Conservation (phyloP, 2,797 vertebrate genomes). For the Malurus splendens region DNA sequence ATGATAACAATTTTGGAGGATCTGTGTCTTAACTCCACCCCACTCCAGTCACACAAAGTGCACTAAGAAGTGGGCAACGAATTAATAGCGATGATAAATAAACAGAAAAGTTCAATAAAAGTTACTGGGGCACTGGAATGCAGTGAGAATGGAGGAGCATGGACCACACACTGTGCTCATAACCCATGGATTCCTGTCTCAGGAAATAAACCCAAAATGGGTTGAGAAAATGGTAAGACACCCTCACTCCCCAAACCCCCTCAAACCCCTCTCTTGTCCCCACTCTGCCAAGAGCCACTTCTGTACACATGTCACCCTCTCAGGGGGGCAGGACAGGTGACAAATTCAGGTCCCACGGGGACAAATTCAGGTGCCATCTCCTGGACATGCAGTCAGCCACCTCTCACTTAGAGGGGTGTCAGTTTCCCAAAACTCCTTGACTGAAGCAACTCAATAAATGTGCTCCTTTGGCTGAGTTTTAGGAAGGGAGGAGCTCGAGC, state of each 20-base stretch:
- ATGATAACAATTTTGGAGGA: neutral
- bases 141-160: neutral
- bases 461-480: neutral
- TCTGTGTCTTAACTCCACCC: neutral
- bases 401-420: rapidly evolving
- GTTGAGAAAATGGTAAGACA: rapidly evolving
- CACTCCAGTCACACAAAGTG: neutral
- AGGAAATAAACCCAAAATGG: neutral
- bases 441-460: neutral
- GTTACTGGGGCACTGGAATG: neutral
- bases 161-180: neutral
- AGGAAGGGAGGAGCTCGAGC: neutral
- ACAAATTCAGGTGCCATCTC: neutral
- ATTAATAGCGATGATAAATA: neutral
- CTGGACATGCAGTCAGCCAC: neutral
- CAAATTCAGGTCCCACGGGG: rapidly evolving
- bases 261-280: neutral
- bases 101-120: neutral
- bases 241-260: rapidly evolving
- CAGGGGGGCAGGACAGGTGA: neutral
- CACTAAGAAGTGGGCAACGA: neutral
- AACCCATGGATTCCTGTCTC: neutral
- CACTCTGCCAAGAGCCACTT: neutral
- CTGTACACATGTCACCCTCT: rapidly evolving
- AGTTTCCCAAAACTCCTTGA: neutral